These are phyloP conservation scores for Apteryx owenii DNA, from an alignment of 2,113 vertebrate species.

Conservation along the genomic window DNA sequence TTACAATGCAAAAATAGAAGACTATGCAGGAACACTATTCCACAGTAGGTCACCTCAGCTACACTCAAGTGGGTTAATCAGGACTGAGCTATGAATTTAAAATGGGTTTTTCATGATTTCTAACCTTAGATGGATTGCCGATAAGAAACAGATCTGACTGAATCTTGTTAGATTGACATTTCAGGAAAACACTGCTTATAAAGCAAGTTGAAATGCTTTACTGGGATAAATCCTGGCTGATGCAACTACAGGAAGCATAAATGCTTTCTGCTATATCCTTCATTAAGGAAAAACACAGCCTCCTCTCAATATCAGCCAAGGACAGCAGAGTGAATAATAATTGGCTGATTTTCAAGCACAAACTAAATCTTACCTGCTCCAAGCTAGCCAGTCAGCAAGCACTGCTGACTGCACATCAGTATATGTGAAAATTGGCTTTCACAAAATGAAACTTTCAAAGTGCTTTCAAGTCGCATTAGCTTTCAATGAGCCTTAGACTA, in stretches of 20 bases:
- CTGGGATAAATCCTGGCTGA: not conserved
- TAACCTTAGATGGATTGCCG: constrained; percentile 30
- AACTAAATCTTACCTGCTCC: constrained; percentile 36
- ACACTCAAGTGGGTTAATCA: not conserved
- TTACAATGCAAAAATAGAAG: not conserved
- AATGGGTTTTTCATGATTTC: not conserved
- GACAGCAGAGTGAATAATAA: constrained; percentile 45
- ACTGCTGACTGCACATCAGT: not conserved
- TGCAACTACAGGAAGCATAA: not conserved
- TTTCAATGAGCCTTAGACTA: constrained; percentile 34
- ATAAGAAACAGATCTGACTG: constrained; percentile 23
- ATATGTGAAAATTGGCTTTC: constrained; percentile 13
- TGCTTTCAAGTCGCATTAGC: constrained; percentile 58
- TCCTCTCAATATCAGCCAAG: constrained; percentile 31
- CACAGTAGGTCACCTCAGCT: not conserved
- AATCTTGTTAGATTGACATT: constrained; percentile 34
- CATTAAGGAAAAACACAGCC: not conserved
- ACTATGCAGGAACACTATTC: not conserved
- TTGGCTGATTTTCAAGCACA: constrained; percentile 55
- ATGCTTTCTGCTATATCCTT: not conserved
- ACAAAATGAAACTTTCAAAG: constrained; percentile 35
- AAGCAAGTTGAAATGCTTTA: constrained; percentile 15
- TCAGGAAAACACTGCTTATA: not conserved
- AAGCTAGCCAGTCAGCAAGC: not conserved
- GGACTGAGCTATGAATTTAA: not conserved